Evolutionary conservation across 2,888 invertebrate genomes (phyloP), one percentile per base, ranked within the genome.

Genomic region (Hoplodrina ambigua): DNA sequence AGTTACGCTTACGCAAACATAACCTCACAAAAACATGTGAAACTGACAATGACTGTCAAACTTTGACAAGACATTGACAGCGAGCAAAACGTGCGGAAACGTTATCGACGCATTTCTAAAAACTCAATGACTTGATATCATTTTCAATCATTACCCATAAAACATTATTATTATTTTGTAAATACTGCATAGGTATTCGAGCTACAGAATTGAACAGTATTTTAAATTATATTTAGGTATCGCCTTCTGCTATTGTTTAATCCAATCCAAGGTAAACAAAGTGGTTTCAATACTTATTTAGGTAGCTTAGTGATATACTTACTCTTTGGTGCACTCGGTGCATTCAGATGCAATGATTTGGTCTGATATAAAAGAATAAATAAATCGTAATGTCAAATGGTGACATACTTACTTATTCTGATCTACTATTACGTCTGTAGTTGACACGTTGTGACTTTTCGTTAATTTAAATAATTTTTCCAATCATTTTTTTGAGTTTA

Each of bases 1-100:
- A 63, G n/a, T n/a, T n/a, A 66, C 8, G 46, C n/a, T 80, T 84
- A 79, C 67, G 76, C 62, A 79, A 87, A 88, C 85, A 85, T 91
- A 91, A 91, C 90, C 90, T 88, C 59, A 76, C 82, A 81, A 69
- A 41, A 64, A 60, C 81, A 80, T 56, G 61, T 70, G 58, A 19
- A 44, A 41, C 37, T 78, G 77, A 80, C 68, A 80, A 2, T 53
- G 60, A 53, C 56, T 46, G 46, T 46, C 46, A 46, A 46, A 46
- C 5, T 25, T 15, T 54, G 49, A 44, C 30, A 41, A 5, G n/a
- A 33, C 49, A 53, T 44, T 69, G 55, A 55, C n/a, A 41, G 33
- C 11, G 17, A 2, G 10, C 0, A 11, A 17, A 20, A 7, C 50
- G 62, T 63, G 57, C 54, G 33, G 60, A 72, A 78, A 71, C 25